Conservation (phyloP, 1,140 invertebrate genomes). For the Cotesia vestalis region DNA sequence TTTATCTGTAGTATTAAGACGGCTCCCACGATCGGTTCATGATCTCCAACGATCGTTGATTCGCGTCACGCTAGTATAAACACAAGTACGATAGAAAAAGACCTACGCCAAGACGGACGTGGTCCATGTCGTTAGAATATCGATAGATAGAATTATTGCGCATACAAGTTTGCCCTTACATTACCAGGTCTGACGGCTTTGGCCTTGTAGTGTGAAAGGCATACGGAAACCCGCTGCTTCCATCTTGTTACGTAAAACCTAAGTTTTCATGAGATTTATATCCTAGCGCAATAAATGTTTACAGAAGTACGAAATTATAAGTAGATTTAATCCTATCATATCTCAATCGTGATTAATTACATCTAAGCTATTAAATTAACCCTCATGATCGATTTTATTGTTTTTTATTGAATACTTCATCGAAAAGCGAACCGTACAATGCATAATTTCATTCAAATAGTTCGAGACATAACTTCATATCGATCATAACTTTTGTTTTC, state of each 20-base stretch:
- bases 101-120: conserved; percentile 12
- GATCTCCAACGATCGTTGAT: conserved; percentile 40
- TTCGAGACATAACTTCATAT: too few relatives aligned
- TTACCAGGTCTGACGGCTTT: conserved; percentile 48
- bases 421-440: too few relatives aligned
- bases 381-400: too few relatives aligned
- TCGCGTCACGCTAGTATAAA: conserved; percentile 12
- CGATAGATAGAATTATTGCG: conserved; percentile 35
- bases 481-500: too few relatives aligned
- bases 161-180: conserved; percentile 49
- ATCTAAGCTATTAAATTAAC: too few relatives aligned
- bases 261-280: conserved; percentile 53
- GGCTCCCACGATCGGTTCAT: conserved; percentile 60
- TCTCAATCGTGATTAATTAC: too few relatives aligned
- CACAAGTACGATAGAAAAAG: not conserved
- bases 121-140: conserved; percentile 43
- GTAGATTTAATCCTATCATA: not conserved
- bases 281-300: conserved; percentile 20
- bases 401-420: too few relatives aligned
- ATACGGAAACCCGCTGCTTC: conserved; percentile 56
- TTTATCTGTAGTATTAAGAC: conserved; percentile 48
- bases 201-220: conserved; percentile 59
- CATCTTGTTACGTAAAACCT: conserved; percentile 58
- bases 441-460: too few relatives aligned
- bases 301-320: not conserved